Conservation (phyloP, 2,797 vertebrate species). For the Enteromius trimaculatus region DNA sequence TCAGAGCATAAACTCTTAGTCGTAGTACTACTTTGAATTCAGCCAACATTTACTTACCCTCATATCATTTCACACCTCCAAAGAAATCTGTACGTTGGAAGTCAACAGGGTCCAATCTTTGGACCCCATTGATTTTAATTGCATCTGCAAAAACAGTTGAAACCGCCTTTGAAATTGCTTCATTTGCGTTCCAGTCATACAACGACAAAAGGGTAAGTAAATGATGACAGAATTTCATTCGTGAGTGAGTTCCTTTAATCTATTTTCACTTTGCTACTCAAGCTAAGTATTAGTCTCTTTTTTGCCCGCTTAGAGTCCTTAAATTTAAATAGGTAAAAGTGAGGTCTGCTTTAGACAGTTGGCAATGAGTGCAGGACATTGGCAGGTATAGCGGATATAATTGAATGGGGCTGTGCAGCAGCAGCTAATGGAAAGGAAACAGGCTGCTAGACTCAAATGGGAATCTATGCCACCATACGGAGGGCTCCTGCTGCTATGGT, state of each 20-base stretch:
- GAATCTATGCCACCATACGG: conserved; percentile 57
- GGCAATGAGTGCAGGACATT: conserved; percentile 42
- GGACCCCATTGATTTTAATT: neutral
- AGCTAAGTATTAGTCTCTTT: conserved; percentile 1
- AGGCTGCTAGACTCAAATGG: conserved; percentile 57
- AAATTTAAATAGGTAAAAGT: conserved; percentile 44
- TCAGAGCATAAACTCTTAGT: neutral
- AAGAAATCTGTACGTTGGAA: neutral
- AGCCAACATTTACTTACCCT: neutral
- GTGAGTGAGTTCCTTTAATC: neutral
- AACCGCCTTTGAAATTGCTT: neutral
- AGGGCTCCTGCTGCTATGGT: conserved; percentile 57
- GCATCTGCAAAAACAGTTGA: neutral
- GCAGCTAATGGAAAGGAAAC: conserved; percentile 61
- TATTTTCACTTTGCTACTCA: conserved; percentile 10
- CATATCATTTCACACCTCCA: neutral
- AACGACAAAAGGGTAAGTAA: neutral
- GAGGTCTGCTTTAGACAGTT: conserved; percentile 29
- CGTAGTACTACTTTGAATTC: neutral
- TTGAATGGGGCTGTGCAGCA: conserved; percentile 45
- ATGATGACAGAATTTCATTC: neutral
- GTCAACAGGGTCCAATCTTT: neutral
- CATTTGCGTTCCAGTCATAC: neutral
- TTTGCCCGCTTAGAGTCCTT: conserved; percentile 37
- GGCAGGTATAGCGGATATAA: conserved; percentile 55